Conservation (phyloP, 1,140 invertebrate species). For the Drepana arcuata region DNA sequence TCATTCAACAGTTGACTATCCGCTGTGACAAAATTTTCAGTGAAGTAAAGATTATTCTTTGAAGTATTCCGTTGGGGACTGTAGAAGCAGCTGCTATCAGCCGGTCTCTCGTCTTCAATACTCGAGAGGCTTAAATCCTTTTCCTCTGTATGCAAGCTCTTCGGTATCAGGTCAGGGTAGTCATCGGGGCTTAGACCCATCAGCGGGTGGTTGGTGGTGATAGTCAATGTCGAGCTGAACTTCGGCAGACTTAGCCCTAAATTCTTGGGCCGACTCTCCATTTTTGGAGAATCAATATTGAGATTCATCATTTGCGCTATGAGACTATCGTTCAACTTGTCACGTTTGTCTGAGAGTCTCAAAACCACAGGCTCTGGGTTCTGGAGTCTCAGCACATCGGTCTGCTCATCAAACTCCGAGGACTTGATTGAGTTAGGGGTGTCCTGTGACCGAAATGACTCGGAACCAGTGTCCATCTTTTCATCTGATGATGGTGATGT, state of each 20-base stretch:
- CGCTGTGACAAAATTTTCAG: constrained; percentile 39
- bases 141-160: constrained; percentile 41
- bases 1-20: constrained; percentile 39
- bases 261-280: constrained; percentile 20
- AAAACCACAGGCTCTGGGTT: constrained; percentile 22
- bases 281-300: constrained; percentile 24
- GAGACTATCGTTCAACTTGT: constrained; percentile 34
- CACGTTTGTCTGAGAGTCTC: constrained; percentile 13
- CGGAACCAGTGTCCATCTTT: constrained; percentile 56
- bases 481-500: constrained; percentile 56
- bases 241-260: constrained; percentile 41
- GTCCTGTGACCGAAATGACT: constrained; percentile 37
- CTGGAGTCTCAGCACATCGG: constrained; percentile 27
- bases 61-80: constrained; percentile 46
- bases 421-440: constrained; percentile 41
- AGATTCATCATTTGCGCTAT: constrained; percentile 37
- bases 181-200: constrained; percentile 57
- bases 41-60: constrained; percentile 55
- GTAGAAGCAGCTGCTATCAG: constrained; percentile 38
- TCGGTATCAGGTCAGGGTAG: constrained; percentile 47
- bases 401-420: constrained; percentile 34
- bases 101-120: constrained; percentile 42
- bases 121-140: constrained; percentile 52
- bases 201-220: constrained; percentile 46
- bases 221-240: constrained; percentile 37